Percentiles rank a stretch among this genome's conserved stretches.
These are phyloP conservation scores for Pseudomyrmex flavicornis DNA, from an alignment of 1,140 invertebrate genomes.

Conservation along the genomic window DNA sequence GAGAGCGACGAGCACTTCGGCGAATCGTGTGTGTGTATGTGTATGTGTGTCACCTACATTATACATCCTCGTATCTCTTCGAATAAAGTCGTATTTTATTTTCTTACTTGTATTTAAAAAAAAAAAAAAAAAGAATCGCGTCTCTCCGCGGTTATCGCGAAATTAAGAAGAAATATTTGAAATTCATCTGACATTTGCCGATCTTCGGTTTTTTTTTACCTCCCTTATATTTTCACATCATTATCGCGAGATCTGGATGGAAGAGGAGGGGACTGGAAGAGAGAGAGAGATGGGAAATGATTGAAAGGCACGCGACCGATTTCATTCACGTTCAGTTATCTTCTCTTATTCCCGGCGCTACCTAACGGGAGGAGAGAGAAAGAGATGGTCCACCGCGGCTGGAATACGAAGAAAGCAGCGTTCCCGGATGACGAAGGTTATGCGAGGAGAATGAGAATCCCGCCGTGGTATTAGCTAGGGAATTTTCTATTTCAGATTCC, in stretches of 20 bases:
- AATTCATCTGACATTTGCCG: neutral
- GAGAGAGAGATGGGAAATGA: constrained; percentile 3
- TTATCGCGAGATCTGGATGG: neutral
- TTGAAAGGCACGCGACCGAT: constrained; percentile 64
- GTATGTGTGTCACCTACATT: too few species aligned
- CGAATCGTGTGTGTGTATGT: neutral
- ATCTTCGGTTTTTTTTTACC: neutral
- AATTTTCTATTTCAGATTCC: constrained; percentile 80
- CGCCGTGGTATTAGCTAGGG: constrained; percentile 71
- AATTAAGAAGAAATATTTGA: constrained; percentile 1
- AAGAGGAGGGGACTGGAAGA: neutral
- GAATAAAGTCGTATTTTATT: neutral
- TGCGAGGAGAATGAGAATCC: constrained; percentile 72
- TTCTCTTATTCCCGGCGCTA: constrained; percentile 44
- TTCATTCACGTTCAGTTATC: constrained; percentile 66
- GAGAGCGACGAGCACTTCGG: neutral
- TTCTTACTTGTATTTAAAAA: too few species aligned
- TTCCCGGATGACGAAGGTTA: constrained; percentile 69
- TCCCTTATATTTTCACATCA: neutral
- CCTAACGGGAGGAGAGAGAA: neutral
- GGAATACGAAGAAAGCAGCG: constrained; percentile 67
- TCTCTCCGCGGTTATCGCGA: neutral
- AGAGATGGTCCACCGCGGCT: constrained; percentile 10
- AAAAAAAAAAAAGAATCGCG: neutral
- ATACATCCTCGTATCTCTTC: neutral